Evolutionary conservation across 2,113 vertebrate species (phyloP).

Genomic region (Melierax canorus): DNA sequence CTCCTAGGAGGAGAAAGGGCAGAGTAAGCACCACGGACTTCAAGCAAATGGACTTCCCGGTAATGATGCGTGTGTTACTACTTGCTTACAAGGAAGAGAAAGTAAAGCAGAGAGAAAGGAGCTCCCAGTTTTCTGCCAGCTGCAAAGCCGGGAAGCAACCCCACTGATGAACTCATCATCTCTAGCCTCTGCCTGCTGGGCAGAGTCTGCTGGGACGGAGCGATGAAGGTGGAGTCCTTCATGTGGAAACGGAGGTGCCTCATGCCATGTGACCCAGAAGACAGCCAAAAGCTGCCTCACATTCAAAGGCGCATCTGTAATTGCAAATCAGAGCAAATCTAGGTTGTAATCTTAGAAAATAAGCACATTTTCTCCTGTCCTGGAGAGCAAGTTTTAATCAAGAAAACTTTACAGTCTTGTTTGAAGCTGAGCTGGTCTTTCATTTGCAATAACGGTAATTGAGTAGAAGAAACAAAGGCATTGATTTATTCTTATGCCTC

Average conservation of each 20-base stretch:
- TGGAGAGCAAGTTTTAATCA: neutral
- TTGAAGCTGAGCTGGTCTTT: neutral
- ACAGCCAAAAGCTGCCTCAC: neutral
- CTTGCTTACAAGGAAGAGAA: neutral
- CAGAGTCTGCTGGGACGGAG: neutral
- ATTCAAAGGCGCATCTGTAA: neutral
- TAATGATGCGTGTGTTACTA: neutral
- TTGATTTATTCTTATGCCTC: neutral
- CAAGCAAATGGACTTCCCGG: neutral
- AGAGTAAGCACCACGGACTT: neutral
- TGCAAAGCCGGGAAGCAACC: neutral
- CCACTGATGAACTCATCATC: neutral
- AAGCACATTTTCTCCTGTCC: neutral
- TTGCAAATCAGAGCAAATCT: neutral
- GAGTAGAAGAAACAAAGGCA: neutral
- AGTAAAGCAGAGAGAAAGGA: neutral
- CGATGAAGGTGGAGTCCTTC: neutral
- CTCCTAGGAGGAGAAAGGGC: neutral
- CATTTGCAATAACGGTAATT: neutral
- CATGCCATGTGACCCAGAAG: constrained; percentile 26
- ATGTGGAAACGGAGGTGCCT: neutral
- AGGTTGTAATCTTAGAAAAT: neutral
- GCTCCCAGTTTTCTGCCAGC: neutral
- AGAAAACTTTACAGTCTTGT: neutral
- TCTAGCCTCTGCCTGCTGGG: neutral